A percentile compares a stretch with the other conserved stretches of the same genome.
Evolutionary conservation across 2,113 vertebrate species (phyloP).

Genomic region (Tragelaphus buxtoni): DNA sequence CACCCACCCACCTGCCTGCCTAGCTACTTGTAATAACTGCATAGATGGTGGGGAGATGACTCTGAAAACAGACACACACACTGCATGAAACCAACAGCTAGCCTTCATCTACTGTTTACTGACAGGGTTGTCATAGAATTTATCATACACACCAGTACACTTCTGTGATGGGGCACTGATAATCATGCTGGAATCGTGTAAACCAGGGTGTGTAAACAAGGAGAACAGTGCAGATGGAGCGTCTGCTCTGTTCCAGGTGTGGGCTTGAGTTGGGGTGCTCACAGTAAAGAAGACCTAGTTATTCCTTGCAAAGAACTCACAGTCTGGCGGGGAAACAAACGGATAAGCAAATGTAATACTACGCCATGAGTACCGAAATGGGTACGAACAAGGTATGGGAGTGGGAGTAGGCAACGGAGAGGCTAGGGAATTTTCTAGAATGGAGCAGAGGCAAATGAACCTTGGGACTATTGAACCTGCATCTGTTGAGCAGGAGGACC

Average conservation of each 20-base stretch:
- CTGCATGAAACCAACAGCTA: neutral
- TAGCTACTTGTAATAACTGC: neutral
- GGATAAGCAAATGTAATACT: neutral
- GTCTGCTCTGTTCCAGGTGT: neutral
- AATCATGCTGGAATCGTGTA: neutral
- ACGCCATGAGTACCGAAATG: fast-evolving
- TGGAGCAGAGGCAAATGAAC: neutral
- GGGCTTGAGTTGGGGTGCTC: neutral
- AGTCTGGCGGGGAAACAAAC: neutral
- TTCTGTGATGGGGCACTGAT: neutral
- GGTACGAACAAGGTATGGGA: neutral
- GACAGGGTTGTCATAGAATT: neutral
- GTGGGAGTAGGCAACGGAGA: neutral
- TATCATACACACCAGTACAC: neutral
- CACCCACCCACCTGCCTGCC: neutral
- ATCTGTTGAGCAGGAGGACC: neutral
- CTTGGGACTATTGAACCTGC: neutral
- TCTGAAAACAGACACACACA: neutral
- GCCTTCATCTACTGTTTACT: neutral
- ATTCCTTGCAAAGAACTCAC: neutral
- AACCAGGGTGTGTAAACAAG: neutral
- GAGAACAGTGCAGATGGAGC: neutral
- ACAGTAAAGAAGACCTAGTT: neutral
- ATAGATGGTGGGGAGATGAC: neutral
- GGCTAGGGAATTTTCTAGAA: neutral